A percentile compares a stretch with the other conserved stretches of the same genome.
Evolutionary conservation across 1,140 invertebrate species (phyloP).

Genomic region (Metaphire vulgaris): DNA sequence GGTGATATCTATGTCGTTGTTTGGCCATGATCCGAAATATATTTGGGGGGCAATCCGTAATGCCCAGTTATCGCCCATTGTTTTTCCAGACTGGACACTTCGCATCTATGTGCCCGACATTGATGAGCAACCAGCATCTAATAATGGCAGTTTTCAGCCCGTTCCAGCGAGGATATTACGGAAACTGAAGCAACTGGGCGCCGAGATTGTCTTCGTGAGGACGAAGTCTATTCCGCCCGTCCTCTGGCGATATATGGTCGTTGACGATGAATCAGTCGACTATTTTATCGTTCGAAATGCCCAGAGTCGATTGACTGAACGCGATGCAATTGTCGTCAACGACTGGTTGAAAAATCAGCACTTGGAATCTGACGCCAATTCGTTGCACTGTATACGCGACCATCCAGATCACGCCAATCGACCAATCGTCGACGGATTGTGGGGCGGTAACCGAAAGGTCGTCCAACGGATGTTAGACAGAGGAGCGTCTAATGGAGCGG

Average conservation of each 20-base stretch:
- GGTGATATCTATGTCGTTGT: slow-evolving; percentile 29
- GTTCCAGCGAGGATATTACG: slow-evolving; percentile 2
- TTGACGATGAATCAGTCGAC: slow-evolving; percentile 42
- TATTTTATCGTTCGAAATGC: slow-evolving; percentile 41
- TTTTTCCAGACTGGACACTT: slow-evolving; percentile 27
- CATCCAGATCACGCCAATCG: slow-evolving; percentile 31
- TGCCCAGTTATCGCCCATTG: slow-evolving; percentile 24
- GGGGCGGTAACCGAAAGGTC: not conserved
- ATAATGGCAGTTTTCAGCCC: not conserved
- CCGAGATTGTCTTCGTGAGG: not conserved
- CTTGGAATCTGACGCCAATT: not conserved
- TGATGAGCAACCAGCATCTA: too few relatives aligned
- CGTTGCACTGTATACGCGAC: slow-evolving; percentile 44
- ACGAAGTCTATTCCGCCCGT: not conserved
- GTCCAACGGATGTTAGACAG: not conserved
- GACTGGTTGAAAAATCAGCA: slow-evolving; percentile 34
- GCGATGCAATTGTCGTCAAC: slow-evolving; percentile 41
- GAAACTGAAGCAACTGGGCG: not conserved
- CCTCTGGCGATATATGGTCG: slow-evolving; percentile 39
- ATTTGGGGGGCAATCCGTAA: slow-evolving; percentile 26
- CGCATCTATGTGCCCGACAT: slow-evolving; percentile 21
- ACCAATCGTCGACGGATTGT: slow-evolving; percentile 6
- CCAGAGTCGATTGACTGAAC: slow-evolving; percentile 32
- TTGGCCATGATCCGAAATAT: slow-evolving; percentile 7
- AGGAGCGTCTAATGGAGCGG: too few relatives aligned